Evolutionary conservation across 2,888 invertebrate species (phyloP), one percentile per base, ranked within the genome.

Genomic region (Galerucella nymphaeae): DNA sequence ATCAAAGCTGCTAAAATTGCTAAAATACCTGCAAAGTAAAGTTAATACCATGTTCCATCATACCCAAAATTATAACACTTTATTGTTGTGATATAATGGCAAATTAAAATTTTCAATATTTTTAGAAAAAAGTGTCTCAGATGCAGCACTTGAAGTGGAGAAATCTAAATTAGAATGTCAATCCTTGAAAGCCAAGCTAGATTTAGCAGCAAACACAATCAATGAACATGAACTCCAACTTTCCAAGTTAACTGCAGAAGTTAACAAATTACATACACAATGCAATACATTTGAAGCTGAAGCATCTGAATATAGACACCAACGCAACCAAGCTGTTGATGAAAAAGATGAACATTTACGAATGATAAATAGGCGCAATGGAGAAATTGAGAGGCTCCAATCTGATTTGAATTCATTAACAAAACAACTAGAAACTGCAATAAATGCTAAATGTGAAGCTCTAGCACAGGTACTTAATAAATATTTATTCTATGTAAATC

Each of bases 361-460:
- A 78, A 92, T 93, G 84, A 86, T 94, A 23, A 92, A 94, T 82
- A 88, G 94, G 30, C 89, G 94, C 67, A 91, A 92, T 83, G 87
- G 89, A 0, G 94, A 96, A 88, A 86, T 94, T 55, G 93, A 94
- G 83, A 89, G 93, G 66, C 85, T 94, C 72, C 91, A 91, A 79
- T 88, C 90, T 4, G 95, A 93, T 84, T 87, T 94, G 75, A 88
- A 89, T 61, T 87, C 90, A 2, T 87, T 95, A 67, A 91, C 93
- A n/a, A 90, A 91, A 79, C 95, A 96, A 85, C 85, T 97, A 48
- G 91, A 93, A 79, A 85, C 89, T 65, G 93, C 96, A 23, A 92
- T 95, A 75, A 90, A 91, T 79, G 90, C 93, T 2, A 96, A 96
- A 88, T 95, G 94, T 87, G 94, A 96, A 86, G 78, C 78, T 13